Evolutionary conservation across 2,888 invertebrate species (phyloP).

Genomic region (Emmelina monodactyla): DNA sequence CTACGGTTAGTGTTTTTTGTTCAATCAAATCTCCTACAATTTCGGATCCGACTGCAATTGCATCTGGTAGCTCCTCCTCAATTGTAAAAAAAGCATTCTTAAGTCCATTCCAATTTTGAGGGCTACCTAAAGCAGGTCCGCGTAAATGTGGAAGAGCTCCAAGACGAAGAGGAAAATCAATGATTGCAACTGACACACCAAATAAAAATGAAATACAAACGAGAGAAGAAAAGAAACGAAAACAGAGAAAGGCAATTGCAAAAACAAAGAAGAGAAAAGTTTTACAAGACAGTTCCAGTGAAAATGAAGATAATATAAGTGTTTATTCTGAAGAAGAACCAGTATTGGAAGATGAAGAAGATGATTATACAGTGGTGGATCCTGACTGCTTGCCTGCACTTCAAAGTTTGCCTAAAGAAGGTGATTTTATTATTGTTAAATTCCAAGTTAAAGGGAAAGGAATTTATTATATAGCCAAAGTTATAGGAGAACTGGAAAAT

Average conservation of each 20-base stretch:
- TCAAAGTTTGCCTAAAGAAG: conserved; percentile 9
- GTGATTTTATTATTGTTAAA: conserved; percentile 13
- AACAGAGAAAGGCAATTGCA: background rate
- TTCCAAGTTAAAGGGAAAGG: conserved; percentile 12
- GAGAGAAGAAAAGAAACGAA: background rate
- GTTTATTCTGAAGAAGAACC: conserved; percentile 4
- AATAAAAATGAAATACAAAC: conserved; percentile 16
- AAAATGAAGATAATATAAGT: conserved; percentile 2
- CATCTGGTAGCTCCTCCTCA: conserved; percentile 1
- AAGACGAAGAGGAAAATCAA: conserved; percentile 19
- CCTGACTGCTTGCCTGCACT: background rate
- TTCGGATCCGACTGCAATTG: background rate
- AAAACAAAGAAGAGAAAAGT: background rate
- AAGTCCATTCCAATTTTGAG: conserved; percentile 17
- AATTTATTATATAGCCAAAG: conserved; percentile 14
- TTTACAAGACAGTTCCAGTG: background rate
- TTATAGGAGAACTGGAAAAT: conserved; percentile 10
- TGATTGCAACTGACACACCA: conserved; percentile 22
- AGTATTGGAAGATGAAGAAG: background rate
- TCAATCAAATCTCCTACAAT: background rate
- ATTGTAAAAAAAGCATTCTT: background rate
- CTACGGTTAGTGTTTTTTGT: too few species aligned
- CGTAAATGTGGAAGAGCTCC: conserved; percentile 16
- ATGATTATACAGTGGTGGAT: background rate
- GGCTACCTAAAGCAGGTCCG: conserved; percentile 18